Conservation (phyloP, 2,888 invertebrate genomes). For the Neelides folsomi region DNA sequence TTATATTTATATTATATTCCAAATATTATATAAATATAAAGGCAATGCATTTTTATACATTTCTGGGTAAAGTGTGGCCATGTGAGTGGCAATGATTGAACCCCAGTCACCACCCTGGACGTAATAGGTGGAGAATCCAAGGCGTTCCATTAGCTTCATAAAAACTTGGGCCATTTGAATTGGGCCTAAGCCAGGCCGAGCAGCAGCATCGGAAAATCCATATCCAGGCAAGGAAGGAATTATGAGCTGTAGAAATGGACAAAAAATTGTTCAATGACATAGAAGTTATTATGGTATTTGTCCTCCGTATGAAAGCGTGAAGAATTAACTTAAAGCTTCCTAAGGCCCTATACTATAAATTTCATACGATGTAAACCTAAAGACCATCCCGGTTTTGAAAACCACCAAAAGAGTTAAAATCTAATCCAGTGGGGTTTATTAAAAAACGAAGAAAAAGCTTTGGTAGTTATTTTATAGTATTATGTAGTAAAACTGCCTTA, state of each 20-base stretch:
- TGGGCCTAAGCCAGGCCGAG: slow-evolving; percentile 36
- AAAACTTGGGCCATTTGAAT: slow-evolving; percentile 33
- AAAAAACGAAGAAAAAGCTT: too few relatives aligned
- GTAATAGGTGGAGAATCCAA: slow-evolving; percentile 39
- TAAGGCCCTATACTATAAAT: too few relatives aligned
- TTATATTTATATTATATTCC: background rate
- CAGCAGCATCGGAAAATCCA: slow-evolving; percentile 42
- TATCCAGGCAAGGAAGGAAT: slow-evolving; percentile 45
- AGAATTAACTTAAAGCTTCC: too few relatives aligned
- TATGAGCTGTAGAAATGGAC: slow-evolving; percentile 32
- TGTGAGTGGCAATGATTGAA: slow-evolving; percentile 36
- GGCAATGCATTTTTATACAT: slow-evolving; percentile 7
- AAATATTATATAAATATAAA: background rate
- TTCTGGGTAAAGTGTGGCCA: slow-evolving; percentile 38
- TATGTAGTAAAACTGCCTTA: too few relatives aligned
- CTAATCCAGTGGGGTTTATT: too few relatives aligned
- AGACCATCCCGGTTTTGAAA: too few relatives aligned
- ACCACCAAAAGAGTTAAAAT: too few relatives aligned
- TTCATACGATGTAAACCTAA: too few relatives aligned
- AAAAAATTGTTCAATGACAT: background rate
- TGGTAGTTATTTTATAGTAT: too few relatives aligned
- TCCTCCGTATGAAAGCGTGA: too few relatives aligned
- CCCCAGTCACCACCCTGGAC: slow-evolving; percentile 46
- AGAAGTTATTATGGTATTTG: too few relatives aligned
- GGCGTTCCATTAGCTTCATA: slow-evolving; percentile 39